phyloP scores from a whole-genome alignment of 1,140 invertebrate genomes.

The Drosophila biarmipes region DNA sequence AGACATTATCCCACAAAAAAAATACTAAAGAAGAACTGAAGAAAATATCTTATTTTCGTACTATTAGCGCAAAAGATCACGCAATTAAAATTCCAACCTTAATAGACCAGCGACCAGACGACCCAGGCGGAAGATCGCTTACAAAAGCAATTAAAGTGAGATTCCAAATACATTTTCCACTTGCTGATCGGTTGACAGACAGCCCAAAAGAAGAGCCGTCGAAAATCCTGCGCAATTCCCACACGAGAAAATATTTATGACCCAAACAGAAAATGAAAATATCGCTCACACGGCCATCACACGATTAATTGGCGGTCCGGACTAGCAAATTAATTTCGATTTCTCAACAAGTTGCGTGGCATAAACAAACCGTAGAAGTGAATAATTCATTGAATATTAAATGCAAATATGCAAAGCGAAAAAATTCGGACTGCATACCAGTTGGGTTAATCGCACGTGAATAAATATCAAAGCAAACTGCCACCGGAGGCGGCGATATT shows the following conservation, averaged over 20 bases:
- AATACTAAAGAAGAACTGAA: background rate
- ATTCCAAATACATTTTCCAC: conserved; percentile 31
- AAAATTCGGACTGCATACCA: conserved; percentile 39
- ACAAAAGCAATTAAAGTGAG: conserved; percentile 54
- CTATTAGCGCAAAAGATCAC: conserved; percentile 26
- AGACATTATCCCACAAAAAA: conserved; percentile 32
- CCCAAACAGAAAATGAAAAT: conserved; percentile 46
- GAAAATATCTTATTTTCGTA: conserved; percentile 35
- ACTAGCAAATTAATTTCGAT: conserved; percentile 40
- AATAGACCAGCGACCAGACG: conserved; percentile 24
- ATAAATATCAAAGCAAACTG: conserved; percentile 75
- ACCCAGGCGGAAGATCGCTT: conserved; percentile 36
- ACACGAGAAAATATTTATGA: conserved; percentile 39
- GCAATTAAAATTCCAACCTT: conserved; percentile 57
- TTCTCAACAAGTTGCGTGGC: conserved; percentile 45
- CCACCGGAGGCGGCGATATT: background rate
- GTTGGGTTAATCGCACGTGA: conserved; percentile 65
- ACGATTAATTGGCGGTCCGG: conserved; percentile 61
- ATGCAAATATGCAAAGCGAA: conserved; percentile 38
- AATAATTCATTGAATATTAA: conserved; percentile 42
- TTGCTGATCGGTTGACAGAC: conserved; percentile 66
- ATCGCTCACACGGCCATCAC: conserved; percentile 20
- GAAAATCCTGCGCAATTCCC: conserved; percentile 36
- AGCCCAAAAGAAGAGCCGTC: conserved; percentile 12
- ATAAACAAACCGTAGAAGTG: conserved; percentile 33